phyloP scores from a whole-genome alignment of 1,140 invertebrate species.

The Caenorhabditis latens region DNA sequence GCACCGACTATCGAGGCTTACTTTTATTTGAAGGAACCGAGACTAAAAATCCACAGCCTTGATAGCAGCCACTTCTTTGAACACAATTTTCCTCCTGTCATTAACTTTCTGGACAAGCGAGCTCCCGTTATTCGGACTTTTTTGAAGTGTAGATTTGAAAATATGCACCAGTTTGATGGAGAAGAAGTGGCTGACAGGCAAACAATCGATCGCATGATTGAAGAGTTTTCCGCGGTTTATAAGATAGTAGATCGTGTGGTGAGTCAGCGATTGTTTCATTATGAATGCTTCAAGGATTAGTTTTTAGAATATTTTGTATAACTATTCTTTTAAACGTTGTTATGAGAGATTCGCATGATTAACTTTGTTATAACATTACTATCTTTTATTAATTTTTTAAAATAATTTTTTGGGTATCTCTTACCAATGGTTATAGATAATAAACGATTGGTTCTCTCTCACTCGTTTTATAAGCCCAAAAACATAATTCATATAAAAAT shows the following conservation, averaged over 20 bases:
- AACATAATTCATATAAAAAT: too few species aligned
- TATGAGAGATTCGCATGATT: neutral
- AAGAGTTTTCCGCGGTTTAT: neutral
- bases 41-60: neutral
- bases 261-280: too few species aligned
- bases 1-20: neutral
- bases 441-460: too few species aligned
- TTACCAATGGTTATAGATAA: too few species aligned
- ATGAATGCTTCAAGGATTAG: too few species aligned
- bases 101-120: neutral
- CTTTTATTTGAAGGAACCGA: neutral
- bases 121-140: neutral
- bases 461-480: too few species aligned
- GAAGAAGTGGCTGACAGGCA: neutral
- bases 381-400: too few species aligned
- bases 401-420: too few species aligned
- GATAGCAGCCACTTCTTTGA: neutral
- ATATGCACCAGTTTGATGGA: neutral
- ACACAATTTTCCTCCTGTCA: neutral
- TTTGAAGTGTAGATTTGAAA: neutral
- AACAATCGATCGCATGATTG: neutral
- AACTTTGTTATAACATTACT: conserved; percentile 1
- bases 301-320: too few species aligned
- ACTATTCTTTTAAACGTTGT: neutral
- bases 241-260: too few species aligned